phyloP scores from a whole-genome alignment of 2,888 invertebrate species.

The Magallana nippona region DNA sequence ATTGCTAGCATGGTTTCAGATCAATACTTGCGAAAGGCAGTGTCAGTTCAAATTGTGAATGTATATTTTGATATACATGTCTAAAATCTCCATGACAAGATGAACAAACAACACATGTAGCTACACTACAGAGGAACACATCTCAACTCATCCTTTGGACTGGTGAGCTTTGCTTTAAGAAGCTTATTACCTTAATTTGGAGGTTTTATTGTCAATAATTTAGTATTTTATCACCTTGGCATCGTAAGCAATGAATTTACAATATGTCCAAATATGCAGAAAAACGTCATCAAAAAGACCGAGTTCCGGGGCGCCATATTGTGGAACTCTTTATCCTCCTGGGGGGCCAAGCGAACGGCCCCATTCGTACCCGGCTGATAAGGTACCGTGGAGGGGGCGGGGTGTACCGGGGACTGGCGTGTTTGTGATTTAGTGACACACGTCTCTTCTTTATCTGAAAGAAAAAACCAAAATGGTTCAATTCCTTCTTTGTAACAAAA shows the following conservation, averaged over 20 bases:
- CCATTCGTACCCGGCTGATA: background rate
- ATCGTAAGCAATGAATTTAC: background rate
- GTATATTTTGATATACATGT: too few species aligned
- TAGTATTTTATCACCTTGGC: background rate
- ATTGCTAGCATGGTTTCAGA: too few species aligned
- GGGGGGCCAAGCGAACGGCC: background rate
- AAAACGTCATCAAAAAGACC: background rate
- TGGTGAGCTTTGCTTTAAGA: too few species aligned
- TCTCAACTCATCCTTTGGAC: too few species aligned
- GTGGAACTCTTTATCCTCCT: background rate
- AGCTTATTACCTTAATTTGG: background rate
- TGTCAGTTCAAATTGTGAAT: too few species aligned
- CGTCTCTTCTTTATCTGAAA: slow-evolving; percentile 8
- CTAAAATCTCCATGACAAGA: too few species aligned
- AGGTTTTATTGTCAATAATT: background rate
- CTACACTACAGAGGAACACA: too few species aligned
- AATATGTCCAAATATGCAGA: background rate
- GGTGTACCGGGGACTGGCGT: background rate
- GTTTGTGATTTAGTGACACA: background rate
- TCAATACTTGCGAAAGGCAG: too few species aligned
- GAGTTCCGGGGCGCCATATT: background rate
- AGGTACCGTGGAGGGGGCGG: background rate
- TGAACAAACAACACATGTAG: too few species aligned
- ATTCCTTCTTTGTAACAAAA: too few species aligned
- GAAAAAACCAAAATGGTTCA: background rate